These are phyloP conservation scores for Nephrotoma appendiculata DNA, from an alignment of 2,888 invertebrate species.

Conservation along the genomic window DNA sequence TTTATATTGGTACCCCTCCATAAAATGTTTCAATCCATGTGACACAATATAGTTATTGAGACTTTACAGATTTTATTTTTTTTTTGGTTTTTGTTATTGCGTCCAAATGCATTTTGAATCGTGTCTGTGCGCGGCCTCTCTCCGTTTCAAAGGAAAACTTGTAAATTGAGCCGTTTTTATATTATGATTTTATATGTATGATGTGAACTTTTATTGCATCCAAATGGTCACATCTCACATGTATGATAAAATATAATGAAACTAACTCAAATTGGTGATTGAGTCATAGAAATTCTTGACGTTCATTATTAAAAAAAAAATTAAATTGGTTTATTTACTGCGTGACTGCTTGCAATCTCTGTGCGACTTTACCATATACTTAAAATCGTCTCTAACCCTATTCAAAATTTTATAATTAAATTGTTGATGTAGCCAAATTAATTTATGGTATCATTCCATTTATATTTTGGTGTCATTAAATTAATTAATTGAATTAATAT, in stretches of 20 bases:
- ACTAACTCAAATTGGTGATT: not conserved
- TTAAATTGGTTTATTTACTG: not conserved
- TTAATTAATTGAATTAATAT: not conserved
- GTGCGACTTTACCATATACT: not conserved
- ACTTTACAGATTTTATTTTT: not conserved
- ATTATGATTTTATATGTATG: not conserved
- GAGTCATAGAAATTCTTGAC: not conserved
- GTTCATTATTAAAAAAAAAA: not conserved
- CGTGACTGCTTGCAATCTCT: not conserved
- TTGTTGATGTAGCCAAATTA: not conserved
- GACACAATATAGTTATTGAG: not conserved
- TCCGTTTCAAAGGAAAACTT: not conserved
- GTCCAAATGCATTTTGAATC: not conserved
- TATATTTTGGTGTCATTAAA: not conserved
- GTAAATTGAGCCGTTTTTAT: not conserved
- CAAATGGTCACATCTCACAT: not conserved
- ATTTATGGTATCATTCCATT: not conserved
- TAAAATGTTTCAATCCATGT: not conserved
- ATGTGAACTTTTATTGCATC: not conserved
- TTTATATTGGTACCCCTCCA: not conserved
- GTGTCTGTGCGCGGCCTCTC: not conserved
- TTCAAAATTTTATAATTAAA: not conserved
- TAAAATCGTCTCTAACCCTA: not conserved
- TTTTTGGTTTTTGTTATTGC: not conserved
- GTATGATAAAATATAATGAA: not conserved